phyloP scores from a whole-genome alignment of 30 jellyfish, hydroid and myxozoan species.

The Cassiopea andromeda region DNA sequence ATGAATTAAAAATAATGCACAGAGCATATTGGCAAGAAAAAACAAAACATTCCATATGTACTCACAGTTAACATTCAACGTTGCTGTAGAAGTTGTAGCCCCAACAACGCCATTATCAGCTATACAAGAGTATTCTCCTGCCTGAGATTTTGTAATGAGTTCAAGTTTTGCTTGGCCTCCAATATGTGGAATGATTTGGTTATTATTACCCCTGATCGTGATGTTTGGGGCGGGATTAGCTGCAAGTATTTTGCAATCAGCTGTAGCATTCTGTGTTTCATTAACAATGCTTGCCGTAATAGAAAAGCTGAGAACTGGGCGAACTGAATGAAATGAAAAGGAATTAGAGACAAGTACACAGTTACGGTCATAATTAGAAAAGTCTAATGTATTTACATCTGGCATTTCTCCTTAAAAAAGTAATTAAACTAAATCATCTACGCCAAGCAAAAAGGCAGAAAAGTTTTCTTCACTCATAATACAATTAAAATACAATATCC shows the following conservation, averaged over 20 bases:
- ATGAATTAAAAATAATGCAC: no score
- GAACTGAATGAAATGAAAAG: slow-evolving; percentile 4
- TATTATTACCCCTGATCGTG: neutral
- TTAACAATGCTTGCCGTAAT: slow-evolving; percentile 15
- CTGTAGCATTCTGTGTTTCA: slow-evolving; percentile 24
- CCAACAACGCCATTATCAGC: slow-evolving; percentile 16
- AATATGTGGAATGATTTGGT: neutral
- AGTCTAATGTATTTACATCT: no score
- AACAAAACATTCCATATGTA: neutral
- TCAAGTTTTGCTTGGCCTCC: neutral
- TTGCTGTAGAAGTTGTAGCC: neutral
- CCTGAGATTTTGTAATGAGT: neutral
- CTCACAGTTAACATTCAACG: neutral
- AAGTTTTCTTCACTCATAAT: neutral
- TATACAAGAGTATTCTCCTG: slow-evolving; percentile 25
- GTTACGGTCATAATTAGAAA: no score
- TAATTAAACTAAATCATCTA: no score
- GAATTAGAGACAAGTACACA: no score
- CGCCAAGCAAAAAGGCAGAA: no score
- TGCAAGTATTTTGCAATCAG: slow-evolving; percentile 12
- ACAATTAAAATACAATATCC: neutral
- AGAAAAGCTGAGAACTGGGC: slow-evolving; percentile 25
- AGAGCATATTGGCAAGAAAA: no score
- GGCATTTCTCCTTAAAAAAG: no score
- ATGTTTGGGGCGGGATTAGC: slow-evolving; percentile 54